Base-by-base conservation (phyloP, 2,888 invertebrate species). In the Panopea generosa region DNA sequence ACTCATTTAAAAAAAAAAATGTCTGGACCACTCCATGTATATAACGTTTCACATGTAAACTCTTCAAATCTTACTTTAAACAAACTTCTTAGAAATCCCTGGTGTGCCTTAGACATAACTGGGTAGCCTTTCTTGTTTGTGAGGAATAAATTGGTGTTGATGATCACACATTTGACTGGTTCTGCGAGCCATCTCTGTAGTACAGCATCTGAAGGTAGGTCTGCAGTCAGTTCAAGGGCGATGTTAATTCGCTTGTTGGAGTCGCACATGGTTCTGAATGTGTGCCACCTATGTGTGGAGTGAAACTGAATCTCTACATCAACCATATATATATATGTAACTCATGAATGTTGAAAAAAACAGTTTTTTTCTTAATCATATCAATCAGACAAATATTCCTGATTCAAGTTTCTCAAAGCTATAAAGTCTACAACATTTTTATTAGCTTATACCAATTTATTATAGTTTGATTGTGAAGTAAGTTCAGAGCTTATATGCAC, bases 151-250 rank as follows among this genome's bases (percentile, higher is more conserved):
- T 86, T 94, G 18, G 98, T 97, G 3, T 97, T 96, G 57, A 99
- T 91, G 55, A 97, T 94, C 45, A 98, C 93, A 74, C 96, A 96
- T 91, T 96, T 96, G 1, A 99, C 95, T 7, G 98, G 98, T 93
- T 99, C 99, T 0, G 98, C 98, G 29, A 97, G 93, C 99, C 99
- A 99, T 73, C 99, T 95, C 26, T 95, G 94, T 11, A 91, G 77
- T 2, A 87, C 94, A 56, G 94, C 93, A 14, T 95, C 87, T 22
- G 86, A 94, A 0, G 98, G 97, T 27, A 97, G 94, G 90, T 98
- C 96, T 52, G 96, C 95, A 52, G 96, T 95, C 33, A 98, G 88
- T 91, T 97, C 96, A 47, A 99, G 93, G 0, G 96, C 96, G 43
- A 98, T 93, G 43, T 95, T 95, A 63, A 97, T 92, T 84, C 95